Base-by-base conservation (phyloP, 1,140 invertebrate species). In the Caerostris extrusa region DNA sequence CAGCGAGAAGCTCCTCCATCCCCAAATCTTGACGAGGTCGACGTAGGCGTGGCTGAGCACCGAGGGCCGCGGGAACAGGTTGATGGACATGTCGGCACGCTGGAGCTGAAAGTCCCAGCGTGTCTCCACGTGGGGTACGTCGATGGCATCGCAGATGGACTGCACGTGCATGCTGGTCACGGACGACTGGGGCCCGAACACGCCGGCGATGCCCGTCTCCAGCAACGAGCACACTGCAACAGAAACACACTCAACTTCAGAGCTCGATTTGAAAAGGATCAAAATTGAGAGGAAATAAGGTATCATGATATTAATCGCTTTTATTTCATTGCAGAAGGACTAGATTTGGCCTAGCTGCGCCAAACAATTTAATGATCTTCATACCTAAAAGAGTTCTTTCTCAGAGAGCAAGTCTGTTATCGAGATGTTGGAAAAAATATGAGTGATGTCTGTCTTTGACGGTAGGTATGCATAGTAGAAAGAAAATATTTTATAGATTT, bases 61-160 rank as follows among this genome's bases (percentile, higher is more conserved):
- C 87, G 97, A 97, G 14, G 98, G 98, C 96, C 99, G 98, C 1
- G 98, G 98, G 96, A 98, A 98, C n/a, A 99, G 97, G 96, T 99
- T 99, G 95, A 99, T 98, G 58, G 98, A 97, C 96, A 98, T 98
- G 95, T 98, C 98, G 95, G 98, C 98, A 71, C 98, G 96, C 95
- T 95, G 96, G 88, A 98, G 97, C 87, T 98, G 96, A 96, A 98
- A 98, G 96, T 99, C 98, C 98, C 98, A 99, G 94, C 98, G 97
- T 90, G 98, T 98, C 96, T 99, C 98, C 95, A 99, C 97, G 96
- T 99, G 98, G 3, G 98, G 98, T 95, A 99, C 98, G 96, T 99
- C 98, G 97, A 99, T 98, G 55, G 98, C 98, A 96, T 99, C 98
- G 96, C 98, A 99, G 95, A 99, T 99, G 92, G 98, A 98, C 96